Evolutionary conservation across 1,140 invertebrate species (phyloP).

Genomic region (Trypoxylus dichotomus): DNA sequence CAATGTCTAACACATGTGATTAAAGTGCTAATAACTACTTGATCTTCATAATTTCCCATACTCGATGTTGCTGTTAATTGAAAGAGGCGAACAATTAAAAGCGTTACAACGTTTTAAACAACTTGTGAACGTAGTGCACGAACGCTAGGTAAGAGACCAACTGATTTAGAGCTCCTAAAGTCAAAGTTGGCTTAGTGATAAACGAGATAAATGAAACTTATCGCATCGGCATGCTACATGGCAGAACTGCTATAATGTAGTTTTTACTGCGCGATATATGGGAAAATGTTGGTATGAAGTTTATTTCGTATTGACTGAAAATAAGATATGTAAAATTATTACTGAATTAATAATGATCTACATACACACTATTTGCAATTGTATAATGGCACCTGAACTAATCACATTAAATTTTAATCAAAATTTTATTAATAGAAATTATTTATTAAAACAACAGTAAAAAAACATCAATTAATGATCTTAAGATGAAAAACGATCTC

Average conservation of each 20-base stretch:
- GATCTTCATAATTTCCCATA: not conserved
- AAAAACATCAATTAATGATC: no score
- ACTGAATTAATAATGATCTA: no score
- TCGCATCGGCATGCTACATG: not conserved
- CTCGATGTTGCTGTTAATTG: not conserved
- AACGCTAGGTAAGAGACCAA: not conserved
- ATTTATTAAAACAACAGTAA: no score
- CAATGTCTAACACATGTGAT: not conserved
- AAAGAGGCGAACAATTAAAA: not conserved
- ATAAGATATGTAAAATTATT: no score
- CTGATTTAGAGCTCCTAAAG: not conserved
- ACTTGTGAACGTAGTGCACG: not conserved
- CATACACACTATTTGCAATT: no score
- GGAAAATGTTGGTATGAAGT: no score
- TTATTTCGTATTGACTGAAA: no score
- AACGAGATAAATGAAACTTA: not conserved
- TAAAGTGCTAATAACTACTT: constrained; percentile 9
- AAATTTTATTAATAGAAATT: no score
- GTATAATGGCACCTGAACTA: no score
- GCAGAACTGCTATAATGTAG: not conserved
- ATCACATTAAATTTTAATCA: no score
- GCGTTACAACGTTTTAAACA: not conserved
- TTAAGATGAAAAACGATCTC: no score
- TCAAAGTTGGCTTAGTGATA: not conserved
- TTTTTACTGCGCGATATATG: no score